Evolutionary conservation across 2,113 vertebrate species (phyloP), one percentile per base, ranked within the genome.

Genomic region (Lathamus discolor): DNA sequence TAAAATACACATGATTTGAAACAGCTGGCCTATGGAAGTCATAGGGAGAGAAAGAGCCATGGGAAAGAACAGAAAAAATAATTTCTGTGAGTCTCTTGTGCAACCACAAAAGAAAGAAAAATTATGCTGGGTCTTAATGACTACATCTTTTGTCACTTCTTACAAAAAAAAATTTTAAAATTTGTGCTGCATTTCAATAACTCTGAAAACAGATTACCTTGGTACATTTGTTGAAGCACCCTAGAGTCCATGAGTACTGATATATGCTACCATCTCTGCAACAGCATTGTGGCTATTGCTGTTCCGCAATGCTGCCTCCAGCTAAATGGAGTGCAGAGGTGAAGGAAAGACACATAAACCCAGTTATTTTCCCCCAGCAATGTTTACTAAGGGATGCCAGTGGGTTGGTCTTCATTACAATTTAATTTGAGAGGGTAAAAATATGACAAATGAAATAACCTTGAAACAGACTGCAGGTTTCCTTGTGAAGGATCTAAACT

Each of bases 141-240:
- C 73, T 95, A 1, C 66, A 61, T 78, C 18, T 93, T 96, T 95
- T 97, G 41, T 87, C 68, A 88, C 9, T 84, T 7, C 59, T 95
- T 91, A 90, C 57, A 92, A 54, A 88, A 69, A 90, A 70, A 9
- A 8, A 46, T 81, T 94, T 95, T 93, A 23, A 73, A 92, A 87
- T 96, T 95, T 93, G 49, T 92, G 76, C 67, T 69, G 39, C 73
- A 67, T 97, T 96, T 96, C 74, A 90, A 18, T 94, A 94, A 86
- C 83, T 93, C 83, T 89, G 73, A 95, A 90, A 95, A 93, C n/a
- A 91, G 64, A 85, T 96, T 96, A 70, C 67, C 35, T 62, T 96
- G 51, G 59, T 92, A 83, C 57, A 72, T 83, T 72, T 3, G 14
- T 49, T 88, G 85, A 49, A 59, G 17, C n/a, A 84, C 64, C 57